Percentiles rank a stretch among this genome's conserved stretches.
Evolutionary conservation across 2,113 vertebrate species (phyloP).

Genomic region (Myocastor coypus): DNA sequence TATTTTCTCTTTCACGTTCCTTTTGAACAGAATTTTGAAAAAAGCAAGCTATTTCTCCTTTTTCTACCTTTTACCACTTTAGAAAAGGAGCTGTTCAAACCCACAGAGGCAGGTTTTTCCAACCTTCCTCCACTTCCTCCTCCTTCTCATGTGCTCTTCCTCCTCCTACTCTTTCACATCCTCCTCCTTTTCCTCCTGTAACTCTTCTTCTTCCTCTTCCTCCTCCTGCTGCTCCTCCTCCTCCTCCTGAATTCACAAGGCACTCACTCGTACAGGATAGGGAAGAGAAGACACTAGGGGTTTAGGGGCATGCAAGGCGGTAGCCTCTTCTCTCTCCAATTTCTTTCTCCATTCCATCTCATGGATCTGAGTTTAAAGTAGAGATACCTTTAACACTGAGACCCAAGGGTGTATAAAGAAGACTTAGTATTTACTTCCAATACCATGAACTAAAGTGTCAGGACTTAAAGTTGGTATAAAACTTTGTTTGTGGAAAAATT

Average conservation of each 20-base stretch:
- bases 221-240: no score
- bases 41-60: not conserved
- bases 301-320: fast-evolving
- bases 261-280: not conserved
- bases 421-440: not conserved
- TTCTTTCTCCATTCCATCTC: not conserved
- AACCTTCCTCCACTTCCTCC: not conserved
- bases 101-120: not conserved
- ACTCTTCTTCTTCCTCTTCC: no score
- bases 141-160: no score
- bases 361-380: not conserved
- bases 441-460: not conserved
- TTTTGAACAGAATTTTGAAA: slow-evolving; percentile 45
- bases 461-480: not conserved
- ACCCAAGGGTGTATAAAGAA: not conserved
- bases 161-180: no score
- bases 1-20: not conserved
- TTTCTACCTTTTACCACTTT: not conserved
- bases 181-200: no score
- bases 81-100: not conserved
- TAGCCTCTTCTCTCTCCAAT: not conserved
- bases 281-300: not conserved
- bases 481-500: not conserved
- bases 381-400: not conserved
- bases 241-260: not conserved